A percentile compares a stretch with the other conserved stretches of the same genome.
phyloP scores from a whole-genome alignment of 2,113 vertebrate species.

The Tupaia tana region DNA sequence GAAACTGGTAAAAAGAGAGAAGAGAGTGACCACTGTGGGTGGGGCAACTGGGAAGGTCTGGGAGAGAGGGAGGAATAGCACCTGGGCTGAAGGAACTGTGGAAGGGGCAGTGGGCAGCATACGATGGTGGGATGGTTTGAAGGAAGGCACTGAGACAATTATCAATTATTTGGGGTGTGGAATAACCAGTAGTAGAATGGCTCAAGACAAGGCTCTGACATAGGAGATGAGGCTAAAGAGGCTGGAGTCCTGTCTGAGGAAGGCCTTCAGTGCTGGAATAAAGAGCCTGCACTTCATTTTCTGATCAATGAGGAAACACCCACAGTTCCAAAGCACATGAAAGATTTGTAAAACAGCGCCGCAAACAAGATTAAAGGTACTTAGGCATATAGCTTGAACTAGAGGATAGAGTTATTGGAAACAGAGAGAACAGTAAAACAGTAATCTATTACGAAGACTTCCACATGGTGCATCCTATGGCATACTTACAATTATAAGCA shows the following conservation, averaged over 20 bases:
- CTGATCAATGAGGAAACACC: background rate
- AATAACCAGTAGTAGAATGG: background rate
- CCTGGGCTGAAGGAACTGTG: background rate
- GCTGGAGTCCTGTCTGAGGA: background rate
- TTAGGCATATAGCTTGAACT: background rate
- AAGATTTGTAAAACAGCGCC: background rate
- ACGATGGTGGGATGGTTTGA: background rate
- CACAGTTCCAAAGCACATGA: background rate
- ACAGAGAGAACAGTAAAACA: background rate
- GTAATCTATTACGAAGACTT: background rate
- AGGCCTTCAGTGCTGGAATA: background rate
- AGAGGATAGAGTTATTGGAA: background rate
- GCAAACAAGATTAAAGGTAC: background rate
- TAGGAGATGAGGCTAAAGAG: background rate
- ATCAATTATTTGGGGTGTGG: background rate
- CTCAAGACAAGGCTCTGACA: background rate
- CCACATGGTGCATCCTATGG: background rate
- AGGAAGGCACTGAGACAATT: background rate
- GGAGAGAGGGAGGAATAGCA: background rate
- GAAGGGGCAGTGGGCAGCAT: background rate
- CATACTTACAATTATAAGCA: slow-evolving; percentile 43
- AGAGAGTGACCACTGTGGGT: background rate
- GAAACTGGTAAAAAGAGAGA: background rate
- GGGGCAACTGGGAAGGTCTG: background rate
- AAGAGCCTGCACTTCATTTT: background rate